These are phyloP conservation scores for Papilio xuthus DNA, from an alignment of 1,140 invertebrate genomes.

Conservation along the genomic window DNA sequence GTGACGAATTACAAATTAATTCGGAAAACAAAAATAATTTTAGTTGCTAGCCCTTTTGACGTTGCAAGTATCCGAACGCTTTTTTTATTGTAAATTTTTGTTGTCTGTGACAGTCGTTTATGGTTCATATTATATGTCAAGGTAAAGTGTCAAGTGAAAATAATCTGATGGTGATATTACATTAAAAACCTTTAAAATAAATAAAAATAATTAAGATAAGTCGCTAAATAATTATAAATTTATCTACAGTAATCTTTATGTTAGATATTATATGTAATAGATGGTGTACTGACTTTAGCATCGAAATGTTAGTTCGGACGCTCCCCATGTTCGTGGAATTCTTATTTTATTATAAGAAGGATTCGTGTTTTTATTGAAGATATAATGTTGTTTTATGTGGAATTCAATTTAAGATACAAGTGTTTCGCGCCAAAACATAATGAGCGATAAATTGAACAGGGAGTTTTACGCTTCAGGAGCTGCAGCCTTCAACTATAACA, in stretches of 20 bases:
- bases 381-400: constrained; percentile 30
- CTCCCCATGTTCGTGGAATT: constrained; percentile 55
- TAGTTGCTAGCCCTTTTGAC: no score
- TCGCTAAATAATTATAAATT: not conserved
- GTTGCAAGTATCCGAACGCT: not conserved
- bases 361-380: not conserved
- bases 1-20: no score
- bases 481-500: constrained; percentile 74
- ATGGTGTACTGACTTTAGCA: not conserved
- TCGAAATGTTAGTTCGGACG: constrained; percentile 66
- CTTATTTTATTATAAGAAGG: constrained; percentile 1
- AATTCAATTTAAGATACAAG: constrained; percentile 45
- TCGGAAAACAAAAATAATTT: no score
- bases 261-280: not conserved
- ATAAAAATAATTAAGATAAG: not conserved
- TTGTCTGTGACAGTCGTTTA: no score
- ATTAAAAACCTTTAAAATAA: constrained; percentile 28
- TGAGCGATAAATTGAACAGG: constrained; percentile 74
- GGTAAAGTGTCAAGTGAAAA: constrained; percentile 61
- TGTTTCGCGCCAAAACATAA: constrained; percentile 50
- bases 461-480: constrained; percentile 69
- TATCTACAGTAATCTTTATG: not conserved
- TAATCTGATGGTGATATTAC: constrained; percentile 28
- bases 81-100: not conserved
- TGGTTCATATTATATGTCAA: constrained; percentile 56